Conservation (phyloP, 92 coral and sea anemone species). For the Phenganax stokvisi region DNA sequence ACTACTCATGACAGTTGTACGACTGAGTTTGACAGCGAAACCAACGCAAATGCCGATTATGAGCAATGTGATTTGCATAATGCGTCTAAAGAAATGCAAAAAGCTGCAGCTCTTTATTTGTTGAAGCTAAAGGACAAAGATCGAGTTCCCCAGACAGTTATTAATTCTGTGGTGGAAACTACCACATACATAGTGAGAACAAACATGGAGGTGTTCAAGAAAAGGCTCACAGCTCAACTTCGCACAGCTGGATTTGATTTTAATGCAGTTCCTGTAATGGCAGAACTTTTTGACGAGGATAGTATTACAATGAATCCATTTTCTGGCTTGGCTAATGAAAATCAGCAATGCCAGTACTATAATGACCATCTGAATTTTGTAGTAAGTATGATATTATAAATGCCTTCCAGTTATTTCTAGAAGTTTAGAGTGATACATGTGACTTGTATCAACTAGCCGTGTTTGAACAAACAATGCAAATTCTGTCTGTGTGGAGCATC, state of each 20-base stretch:
- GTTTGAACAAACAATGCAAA: too few relatives aligned
- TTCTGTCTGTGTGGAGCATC: too few relatives aligned
- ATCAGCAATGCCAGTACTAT: conserved; percentile 44
- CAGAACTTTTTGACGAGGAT: conserved; percentile 21
- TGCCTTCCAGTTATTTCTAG: too few relatives aligned
- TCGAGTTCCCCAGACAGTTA: conserved; percentile 50
- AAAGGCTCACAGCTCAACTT: conserved; percentile 22
- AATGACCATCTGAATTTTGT: conserved; percentile 45
- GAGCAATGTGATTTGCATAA: conserved; percentile 9
- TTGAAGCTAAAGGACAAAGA: conserved; percentile 46
- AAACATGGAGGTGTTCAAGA: conserved; percentile 32
- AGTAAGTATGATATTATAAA: conserved; percentile 29
- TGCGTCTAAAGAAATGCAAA: conserved; percentile 1
- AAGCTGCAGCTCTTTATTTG: conserved; percentile 36
- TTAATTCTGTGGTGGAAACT: conserved; percentile 40
- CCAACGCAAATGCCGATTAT: not conserved
- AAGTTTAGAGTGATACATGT: too few relatives aligned
- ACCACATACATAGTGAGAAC: conserved; percentile 33
- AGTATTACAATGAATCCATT: conserved; percentile 34
- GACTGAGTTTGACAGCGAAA: not conserved
- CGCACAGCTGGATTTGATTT: conserved; percentile 36
- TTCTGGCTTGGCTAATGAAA: conserved; percentile 35
- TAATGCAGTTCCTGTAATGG: conserved; percentile 19
- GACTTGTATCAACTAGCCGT: too few relatives aligned
- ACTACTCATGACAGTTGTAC: too few relatives aligned